Base-by-base conservation (phyloP, 1,140 invertebrate genomes). In the Pseudobourletiella spinata region DNA sequence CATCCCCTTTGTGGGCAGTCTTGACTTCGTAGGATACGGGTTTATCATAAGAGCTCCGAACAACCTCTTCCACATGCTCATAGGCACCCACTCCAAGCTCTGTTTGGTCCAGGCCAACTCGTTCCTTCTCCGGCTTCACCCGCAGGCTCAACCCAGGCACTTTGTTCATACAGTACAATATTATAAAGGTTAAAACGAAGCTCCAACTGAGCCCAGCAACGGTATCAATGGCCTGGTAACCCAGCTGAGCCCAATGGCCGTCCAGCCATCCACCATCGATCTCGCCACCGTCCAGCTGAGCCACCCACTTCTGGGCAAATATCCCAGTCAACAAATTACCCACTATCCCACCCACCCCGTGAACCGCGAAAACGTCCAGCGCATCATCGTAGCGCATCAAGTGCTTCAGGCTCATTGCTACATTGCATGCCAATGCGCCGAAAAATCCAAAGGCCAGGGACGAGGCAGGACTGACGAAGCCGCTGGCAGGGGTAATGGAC, bases 151-250 rank as follows among this genome's bases (percentile, higher is more conserved):
- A 43, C n/a, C 61, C 63, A 14, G 68, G 68, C n/a, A 70, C 65
- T 57, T 67, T 70, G 29, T 70, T 65, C 62, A 70, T 67, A 14
- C 57, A 22, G 14, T 50, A 67, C 3, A 70, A 48, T 24, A 70
- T 67, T 2, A 58, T 28, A 22, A 57, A 70, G 1, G 68, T 67
- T 1, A 67, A 22, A 1, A 57, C 16, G n/a, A 67, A 56, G 4
- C 59, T 59, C 68, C 68, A 70, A 4, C 29, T 24, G 2, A 46
- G 22, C 20, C 56, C 68, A 2, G 60, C 63, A 0, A 44, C n/a
- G 3, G 28, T 29, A 18, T 51, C 63, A 0, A 52, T 57, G 11
- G 52, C 3, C 51, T 70, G 68, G 15, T 56, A 43, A n/a, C 24
- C 42, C 24, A 70, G 25, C 59, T 70, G 68, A 2, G 46, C 55